These are phyloP conservation scores for Syngnathus rostellatus DNA, from an alignment of 2,797 vertebrate species.

Conservation along the genomic window DNA sequence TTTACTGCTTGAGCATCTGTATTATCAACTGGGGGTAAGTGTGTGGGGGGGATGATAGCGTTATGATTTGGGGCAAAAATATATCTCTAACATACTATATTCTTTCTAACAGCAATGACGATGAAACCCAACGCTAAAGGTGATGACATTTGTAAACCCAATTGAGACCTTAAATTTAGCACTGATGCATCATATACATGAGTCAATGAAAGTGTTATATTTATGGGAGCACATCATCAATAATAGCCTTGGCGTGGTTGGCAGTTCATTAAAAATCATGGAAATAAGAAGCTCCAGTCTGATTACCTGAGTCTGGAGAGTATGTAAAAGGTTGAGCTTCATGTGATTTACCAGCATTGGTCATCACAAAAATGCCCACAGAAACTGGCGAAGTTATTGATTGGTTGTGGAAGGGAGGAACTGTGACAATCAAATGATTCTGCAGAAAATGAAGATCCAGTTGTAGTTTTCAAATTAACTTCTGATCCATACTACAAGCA, in stretches of 20 bases:
- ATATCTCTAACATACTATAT: not conserved
- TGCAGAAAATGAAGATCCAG: constrained; percentile 45
- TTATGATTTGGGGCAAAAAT: not conserved
- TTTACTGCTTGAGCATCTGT: constrained; percentile 80
- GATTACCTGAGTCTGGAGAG: constrained; percentile 85
- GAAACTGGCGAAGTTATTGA: constrained; percentile 83
- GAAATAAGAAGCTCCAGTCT: constrained; percentile 8
- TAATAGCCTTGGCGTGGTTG: not conserved
- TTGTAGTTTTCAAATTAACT: not conserved
- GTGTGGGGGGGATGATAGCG: constrained; percentile 11
- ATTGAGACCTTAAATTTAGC: not conserved
- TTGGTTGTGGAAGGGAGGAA: constrained; percentile 91
- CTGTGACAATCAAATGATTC: constrained; percentile 98
- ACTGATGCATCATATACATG: not conserved
- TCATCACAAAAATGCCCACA: constrained; percentile 91
- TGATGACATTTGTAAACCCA: not conserved
- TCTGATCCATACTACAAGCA: not conserved
- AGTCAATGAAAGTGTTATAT: not conserved
- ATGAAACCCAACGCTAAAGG: not conserved
- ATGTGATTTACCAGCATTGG: constrained; percentile 92
- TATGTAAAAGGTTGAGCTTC: constrained; percentile 93
- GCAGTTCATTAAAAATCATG: no score
- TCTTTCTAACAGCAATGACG: no score
- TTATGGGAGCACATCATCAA: not conserved
- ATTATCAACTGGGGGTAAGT: constrained; percentile 60